Conservation (phyloP, 1,140 invertebrate genomes). For the Rhagoletis zephyria region DNA sequence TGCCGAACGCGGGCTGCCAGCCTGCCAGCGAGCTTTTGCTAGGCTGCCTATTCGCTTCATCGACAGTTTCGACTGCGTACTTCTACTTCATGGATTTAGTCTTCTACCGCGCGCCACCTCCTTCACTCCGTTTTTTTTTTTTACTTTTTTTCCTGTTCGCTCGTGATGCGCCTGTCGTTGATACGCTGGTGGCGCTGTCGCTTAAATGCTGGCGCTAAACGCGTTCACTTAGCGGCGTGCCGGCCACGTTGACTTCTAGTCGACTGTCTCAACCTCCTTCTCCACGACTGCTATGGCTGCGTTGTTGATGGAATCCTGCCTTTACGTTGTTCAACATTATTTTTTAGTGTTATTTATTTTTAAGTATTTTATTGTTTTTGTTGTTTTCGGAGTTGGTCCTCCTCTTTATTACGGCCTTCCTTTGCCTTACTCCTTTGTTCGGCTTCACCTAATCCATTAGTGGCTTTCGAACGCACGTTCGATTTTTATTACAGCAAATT, state of each 20-base stretch:
- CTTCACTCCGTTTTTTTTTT: not conserved
- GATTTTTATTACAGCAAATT: slow-evolving; percentile 48
- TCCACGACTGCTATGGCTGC: not conserved
- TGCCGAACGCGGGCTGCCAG: slow-evolving; percentile 12
- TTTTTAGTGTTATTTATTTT: slow-evolving; percentile 10
- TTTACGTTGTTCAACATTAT: not conserved
- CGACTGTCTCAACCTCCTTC: not conserved
- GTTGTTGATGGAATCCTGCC: not conserved
- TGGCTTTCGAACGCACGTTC: slow-evolving; percentile 33
- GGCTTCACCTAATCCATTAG: slow-evolving; percentile 12
- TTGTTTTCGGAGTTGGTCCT: not conserved
- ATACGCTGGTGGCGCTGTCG: slow-evolving; percentile 24
- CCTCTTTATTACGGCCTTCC: not conserved
- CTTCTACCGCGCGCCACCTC: not conserved
- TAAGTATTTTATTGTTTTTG: not conserved
- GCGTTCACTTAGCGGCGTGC: not conserved
- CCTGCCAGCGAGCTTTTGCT: not conserved
- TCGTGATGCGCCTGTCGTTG: slow-evolving; percentile 5
- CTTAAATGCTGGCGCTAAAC: slow-evolving; percentile 38
- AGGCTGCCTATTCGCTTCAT: slow-evolving; percentile 6
- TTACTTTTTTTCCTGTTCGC: not conserved
- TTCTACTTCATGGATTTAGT: not conserved
- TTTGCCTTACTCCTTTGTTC: not conserved
- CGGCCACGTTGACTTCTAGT: not conserved
- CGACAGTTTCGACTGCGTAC: not conserved